Evolutionary conservation across 35 echinoderm and acorn worm genomes (phyloP).

Genomic region (Holothuria glaberrima): DNA sequence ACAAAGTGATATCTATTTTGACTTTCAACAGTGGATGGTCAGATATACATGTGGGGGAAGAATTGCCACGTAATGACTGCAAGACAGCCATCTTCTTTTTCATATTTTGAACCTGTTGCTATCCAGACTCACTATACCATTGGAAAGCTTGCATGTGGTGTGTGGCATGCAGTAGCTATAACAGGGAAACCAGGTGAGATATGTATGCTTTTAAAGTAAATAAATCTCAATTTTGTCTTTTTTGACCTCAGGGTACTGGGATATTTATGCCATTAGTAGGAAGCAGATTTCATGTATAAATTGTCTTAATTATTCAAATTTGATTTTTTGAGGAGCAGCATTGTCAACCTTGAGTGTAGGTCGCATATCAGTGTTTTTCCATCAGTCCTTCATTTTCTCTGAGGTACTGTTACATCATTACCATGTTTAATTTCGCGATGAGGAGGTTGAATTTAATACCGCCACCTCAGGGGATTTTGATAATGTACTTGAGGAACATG

Average conservation of each 20-base stretch:
- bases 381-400: no score
- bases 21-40: constrained; percentile 70
- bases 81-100: constrained; percentile 27
- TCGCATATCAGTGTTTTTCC: no score
- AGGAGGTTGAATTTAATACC: constrained; percentile 61
- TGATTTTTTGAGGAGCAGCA: no score
- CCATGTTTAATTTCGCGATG: constrained; percentile 42
- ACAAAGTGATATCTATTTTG: no score
- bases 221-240: not conserved
- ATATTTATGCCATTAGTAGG: not conserved
- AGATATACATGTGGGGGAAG: constrained; percentile 95
- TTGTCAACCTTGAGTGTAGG: no score
- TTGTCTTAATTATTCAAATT: no score
- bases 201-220: not conserved
- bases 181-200: constrained; percentile 85
- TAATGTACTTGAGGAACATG: constrained; percentile 51
- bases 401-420: constrained; percentile 51
- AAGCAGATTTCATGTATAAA: no score
- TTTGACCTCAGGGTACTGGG: not conserved
- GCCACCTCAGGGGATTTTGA: constrained; percentile 28
- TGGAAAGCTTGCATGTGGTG: constrained; percentile 76
- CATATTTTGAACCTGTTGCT: constrained; percentile 32
- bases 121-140: constrained; percentile 35
- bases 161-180: constrained; percentile 86
- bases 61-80: constrained; percentile 75